phyloP scores from a whole-genome alignment of 2,797 vertebrate genomes.

The Cossypha heuglini region DNA sequence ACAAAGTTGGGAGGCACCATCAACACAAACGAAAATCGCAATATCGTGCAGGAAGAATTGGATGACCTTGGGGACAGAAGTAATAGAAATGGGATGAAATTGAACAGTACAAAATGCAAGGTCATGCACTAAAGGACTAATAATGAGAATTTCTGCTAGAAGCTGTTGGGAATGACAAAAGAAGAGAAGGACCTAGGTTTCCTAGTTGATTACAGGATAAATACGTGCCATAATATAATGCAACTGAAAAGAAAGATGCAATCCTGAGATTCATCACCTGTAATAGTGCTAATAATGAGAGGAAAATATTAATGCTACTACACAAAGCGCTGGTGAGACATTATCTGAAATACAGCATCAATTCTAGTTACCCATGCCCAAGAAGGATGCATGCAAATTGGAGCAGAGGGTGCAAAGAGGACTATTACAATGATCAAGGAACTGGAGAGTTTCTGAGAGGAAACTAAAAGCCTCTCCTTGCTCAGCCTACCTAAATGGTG shows the following conservation, averaged over 20 bases:
- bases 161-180: slow-evolving; percentile 67
- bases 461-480: not conserved
- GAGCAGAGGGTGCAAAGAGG: slow-evolving; percentile 38
- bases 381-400: slow-evolving; percentile 56
- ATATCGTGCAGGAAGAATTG: slow-evolving; percentile 58
- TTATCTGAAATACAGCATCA: slow-evolving; percentile 14
- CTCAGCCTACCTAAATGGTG: not conserved
- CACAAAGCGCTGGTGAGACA: slow-evolving; percentile 37
- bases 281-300: slow-evolving; percentile 57
- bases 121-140: slow-evolving; percentile 66
- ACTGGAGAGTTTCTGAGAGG: not conserved
- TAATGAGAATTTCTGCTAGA: slow-evolving; percentile 70
- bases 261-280: slow-evolving; percentile 57
- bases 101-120: slow-evolving; percentile 70
- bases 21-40: slow-evolving; percentile 63
- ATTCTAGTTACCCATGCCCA: slow-evolving; percentile 42
- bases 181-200: slow-evolving; percentile 55
- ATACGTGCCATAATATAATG: slow-evolving; percentile 61
- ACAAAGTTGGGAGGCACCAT: slow-evolving; percentile 56
- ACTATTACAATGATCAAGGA: slow-evolving; percentile 24
- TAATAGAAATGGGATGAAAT: slow-evolving; percentile 70
- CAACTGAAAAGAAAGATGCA: slow-evolving; percentile 64
- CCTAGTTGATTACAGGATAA: slow-evolving; percentile 69
- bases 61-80: slow-evolving; percentile 70
- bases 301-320: slow-evolving; percentile 61